Evolutionary conservation across 2,888 invertebrate genomes (phyloP), one percentile per base, ranked within the genome.

Genomic region (Temnothorax ravouxi): DNA sequence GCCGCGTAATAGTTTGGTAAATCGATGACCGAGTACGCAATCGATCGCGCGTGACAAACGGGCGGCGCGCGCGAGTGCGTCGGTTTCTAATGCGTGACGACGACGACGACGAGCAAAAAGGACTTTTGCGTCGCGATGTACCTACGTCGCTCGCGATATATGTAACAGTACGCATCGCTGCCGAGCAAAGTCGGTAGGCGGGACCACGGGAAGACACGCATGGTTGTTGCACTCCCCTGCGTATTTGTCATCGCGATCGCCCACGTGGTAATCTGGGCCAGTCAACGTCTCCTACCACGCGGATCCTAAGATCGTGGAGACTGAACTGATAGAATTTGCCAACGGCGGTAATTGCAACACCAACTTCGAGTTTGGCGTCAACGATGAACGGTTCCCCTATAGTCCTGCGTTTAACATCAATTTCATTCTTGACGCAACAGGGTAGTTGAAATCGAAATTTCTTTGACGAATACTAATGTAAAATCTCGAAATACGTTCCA

Each of bases 111-210:
- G 77, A 41, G 34, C 34, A 56, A 25, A 66, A 29, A 54, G n/a
- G 76, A 89, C 86, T 91, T 90, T 91, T 87, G 91, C 3, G 21
- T 47, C 18, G 66, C 66, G 66, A 29, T 67, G 66, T 67, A 67
- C 66, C 29, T 1, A 4, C 66, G 44, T 80, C 74, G 77, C 11
- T 47, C 87, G 77, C 87, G 87, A 82, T 88, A 88, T 87, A 87
- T 89, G 86, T 88, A 86, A 90, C 88, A 83, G 87, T 87, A 92
- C 91, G 92, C 91, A 90, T 89, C 89, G 86, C 81, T 84, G 90
- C 89, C 84, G 81, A 87, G 90, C 92, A 91, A 92, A 93, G 89
- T 88, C 86, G 88, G 92, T 90, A 90, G 93, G 93, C 92, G 93
- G 93, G 87, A 90, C 81, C 79, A 59, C 69, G 86, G 64, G 87